Evolutionary conservation across 2,797 vertebrate species (phyloP).

Genomic region (Tinamus major): DNA sequence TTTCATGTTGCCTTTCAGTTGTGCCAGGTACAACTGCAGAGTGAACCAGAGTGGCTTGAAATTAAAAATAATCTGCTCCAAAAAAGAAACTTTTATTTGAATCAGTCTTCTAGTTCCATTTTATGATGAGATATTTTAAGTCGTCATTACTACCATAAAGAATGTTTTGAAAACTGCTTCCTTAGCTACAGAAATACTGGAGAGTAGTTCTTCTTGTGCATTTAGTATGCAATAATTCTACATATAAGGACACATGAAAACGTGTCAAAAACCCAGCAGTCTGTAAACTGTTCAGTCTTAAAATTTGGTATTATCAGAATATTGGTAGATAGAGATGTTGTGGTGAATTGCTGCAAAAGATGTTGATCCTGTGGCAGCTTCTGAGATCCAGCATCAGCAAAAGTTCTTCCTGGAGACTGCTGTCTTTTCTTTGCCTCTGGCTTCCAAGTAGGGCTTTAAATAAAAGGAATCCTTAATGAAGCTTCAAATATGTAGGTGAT

Average conservation of each 20-base stretch:
- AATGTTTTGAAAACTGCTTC: background rate
- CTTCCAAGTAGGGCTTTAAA: background rate
- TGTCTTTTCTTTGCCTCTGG: background rate
- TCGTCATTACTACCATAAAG: background rate
- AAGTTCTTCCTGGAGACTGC: background rate
- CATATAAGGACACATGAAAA: background rate
- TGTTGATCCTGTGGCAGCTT: background rate
- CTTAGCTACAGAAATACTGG: background rate
- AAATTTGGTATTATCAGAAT: background rate
- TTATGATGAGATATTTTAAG: background rate
- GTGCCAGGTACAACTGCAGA: background rate
- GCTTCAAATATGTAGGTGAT: background rate
- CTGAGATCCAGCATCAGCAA: background rate
- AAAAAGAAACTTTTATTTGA: background rate
- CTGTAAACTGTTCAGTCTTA: background rate
- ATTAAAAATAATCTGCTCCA: background rate
- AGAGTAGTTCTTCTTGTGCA: background rate
- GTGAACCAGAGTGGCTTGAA: background rate
- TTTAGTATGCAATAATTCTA: background rate
- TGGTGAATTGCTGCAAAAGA: background rate
- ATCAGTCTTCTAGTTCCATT: background rate
- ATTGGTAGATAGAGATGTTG: background rate
- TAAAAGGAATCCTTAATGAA: background rate
- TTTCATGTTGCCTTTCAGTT: background rate
- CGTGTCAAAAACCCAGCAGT: background rate